phyloP scores from a whole-genome alignment of 2,113 vertebrate genomes.

The Herpailurus yagouaroundi region DNA sequence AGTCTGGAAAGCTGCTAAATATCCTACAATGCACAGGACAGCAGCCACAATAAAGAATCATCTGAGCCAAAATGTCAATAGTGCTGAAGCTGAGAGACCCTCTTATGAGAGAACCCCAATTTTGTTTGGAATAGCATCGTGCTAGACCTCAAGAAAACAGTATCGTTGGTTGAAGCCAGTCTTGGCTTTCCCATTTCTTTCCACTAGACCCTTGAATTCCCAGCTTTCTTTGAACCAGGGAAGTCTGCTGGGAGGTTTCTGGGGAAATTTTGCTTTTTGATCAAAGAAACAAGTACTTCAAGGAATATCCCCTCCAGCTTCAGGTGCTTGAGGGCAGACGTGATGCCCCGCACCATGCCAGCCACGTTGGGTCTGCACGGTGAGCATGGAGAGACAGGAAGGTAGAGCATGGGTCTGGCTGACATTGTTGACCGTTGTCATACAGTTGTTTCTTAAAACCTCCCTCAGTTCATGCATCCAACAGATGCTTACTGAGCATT shows the following conservation, averaged over 20 bases:
- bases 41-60: accelerated
- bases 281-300: not conserved
- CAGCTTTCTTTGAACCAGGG: not conserved
- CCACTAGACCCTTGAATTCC: not conserved
- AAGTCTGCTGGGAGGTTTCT: not conserved
- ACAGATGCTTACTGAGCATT: not conserved
- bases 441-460: not conserved
- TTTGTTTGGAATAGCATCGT: not conserved
- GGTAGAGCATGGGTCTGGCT: not conserved
- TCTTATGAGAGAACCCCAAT: not conserved
- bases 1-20: not conserved
- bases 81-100: not conserved
- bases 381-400: not conserved
- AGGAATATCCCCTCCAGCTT: not conserved
- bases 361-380: not conserved
- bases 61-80: not conserved
- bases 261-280: not conserved
- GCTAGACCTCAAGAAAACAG: not conserved
- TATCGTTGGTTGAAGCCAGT: not conserved
- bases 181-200: not conserved
- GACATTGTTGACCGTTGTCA: too few relatives aligned
- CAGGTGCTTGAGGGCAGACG: not conserved
- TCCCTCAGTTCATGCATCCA: not conserved
- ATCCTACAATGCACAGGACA: not conserved
- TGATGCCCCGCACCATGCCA: not conserved